Percentiles rank a stretch among this genome's conserved stretches.
Conservation (phyloP, 2,888 invertebrate genomes). For the Acrocyrtus sp. region DNA sequence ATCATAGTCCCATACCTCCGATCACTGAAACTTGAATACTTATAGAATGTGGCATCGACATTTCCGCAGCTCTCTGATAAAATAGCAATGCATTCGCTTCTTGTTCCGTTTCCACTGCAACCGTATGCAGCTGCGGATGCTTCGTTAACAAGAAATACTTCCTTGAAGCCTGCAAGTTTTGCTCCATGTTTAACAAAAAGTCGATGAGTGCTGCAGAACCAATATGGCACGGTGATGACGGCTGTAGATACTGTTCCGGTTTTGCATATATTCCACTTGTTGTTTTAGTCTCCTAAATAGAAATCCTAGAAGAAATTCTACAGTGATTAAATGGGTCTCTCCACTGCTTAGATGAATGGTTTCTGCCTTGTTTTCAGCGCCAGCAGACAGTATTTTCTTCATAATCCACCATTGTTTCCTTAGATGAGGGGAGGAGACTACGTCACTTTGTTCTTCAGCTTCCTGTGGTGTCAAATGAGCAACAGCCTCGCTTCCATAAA, state of each 20-base stretch:
- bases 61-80: neutral
- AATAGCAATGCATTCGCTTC: neutral
- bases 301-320: slow-evolving; percentile 6
- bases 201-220: neutral
- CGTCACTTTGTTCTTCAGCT: too few species aligned
- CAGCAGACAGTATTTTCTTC: neutral
- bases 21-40: too few species aligned
- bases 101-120: neutral
- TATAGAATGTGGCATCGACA: neutral
- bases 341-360: too few species aligned
- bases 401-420: neutral
- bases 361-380: neutral
- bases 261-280: neutral
- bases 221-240: slow-evolving; percentile 2
- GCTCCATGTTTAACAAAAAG: neutral
- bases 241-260: neutral
- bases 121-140: slow-evolving; percentile 1
- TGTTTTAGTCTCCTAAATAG: neutral
- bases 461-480: too few species aligned
- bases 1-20: neutral
- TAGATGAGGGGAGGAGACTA: too few species aligned
- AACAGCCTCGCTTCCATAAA: neutral
- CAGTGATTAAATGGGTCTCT: neutral
- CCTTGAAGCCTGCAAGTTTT: neutral
- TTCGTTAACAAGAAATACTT: slow-evolving; percentile 7